A percentile compares a stretch with the other conserved stretches of the same genome.
These are phyloP conservation scores for Yponomeuta malinellus DNA, from an alignment of 2,888 invertebrate species.

Conservation along the genomic window DNA sequence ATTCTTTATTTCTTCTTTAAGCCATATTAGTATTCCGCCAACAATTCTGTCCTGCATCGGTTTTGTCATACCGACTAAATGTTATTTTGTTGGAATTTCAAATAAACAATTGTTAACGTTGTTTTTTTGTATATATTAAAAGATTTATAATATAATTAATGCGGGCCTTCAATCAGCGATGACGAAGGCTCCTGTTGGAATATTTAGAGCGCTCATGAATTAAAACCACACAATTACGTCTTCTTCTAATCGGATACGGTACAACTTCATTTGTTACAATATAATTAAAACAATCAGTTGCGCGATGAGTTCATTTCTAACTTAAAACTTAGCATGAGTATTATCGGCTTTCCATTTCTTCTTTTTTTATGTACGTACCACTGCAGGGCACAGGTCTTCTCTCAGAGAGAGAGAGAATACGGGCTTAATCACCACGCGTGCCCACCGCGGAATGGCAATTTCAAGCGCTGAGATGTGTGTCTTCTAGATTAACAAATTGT, in stretches of 20 bases:
- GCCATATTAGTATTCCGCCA: conserved; percentile 73
- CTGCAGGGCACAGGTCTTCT: too few relatives aligned
- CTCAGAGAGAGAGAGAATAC: too few relatives aligned
- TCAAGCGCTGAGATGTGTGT: too few relatives aligned
- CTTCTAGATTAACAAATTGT: not conserved
- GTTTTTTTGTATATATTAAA: conserved; percentile 37
- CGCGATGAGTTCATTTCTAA: conserved; percentile 26
- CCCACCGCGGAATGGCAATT: too few relatives aligned
- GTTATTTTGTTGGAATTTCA: conserved; percentile 74
- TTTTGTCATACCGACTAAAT: conserved; percentile 75
- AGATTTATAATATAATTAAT: conserved; percentile 64
- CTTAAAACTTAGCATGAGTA: conserved; percentile 2
- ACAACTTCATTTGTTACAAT: conserved; percentile 64
- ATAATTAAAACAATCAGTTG: conserved; percentile 56
- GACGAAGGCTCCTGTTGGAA: conserved; percentile 42
- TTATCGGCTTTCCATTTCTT: not conserved
- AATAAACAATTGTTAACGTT: conserved; percentile 62
- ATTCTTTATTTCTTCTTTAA: conserved; percentile 74
- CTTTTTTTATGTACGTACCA: too few relatives aligned
- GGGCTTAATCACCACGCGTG: too few relatives aligned
- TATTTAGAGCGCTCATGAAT: conserved; percentile 66
- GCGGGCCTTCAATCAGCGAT: conserved; percentile 56
- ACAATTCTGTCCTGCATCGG: conserved; percentile 67
- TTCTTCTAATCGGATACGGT: conserved; percentile 39
- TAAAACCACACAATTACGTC: conserved; percentile 51